Base-by-base conservation (phyloP, 2,888 invertebrate genomes). In the Microctonus aethiopoides region DNA sequence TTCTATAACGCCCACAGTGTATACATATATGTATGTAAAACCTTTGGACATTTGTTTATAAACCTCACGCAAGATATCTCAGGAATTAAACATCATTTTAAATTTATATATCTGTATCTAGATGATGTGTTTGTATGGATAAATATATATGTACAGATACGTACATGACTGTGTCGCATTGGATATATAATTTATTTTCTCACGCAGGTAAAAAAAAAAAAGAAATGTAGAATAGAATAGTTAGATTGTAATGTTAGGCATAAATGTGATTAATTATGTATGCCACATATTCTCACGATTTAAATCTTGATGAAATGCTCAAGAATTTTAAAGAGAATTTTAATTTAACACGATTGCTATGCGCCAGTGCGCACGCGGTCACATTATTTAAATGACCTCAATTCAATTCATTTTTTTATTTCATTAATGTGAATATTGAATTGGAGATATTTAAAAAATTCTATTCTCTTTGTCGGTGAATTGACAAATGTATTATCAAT, bases 1-100 rank as follows among this genome's bases (percentile, higher is more conserved):
- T 46, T 59, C 20, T 20, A 11, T 59, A 29, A 67, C 59, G 59
- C 59, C 59, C 39, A 67, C 51, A 29, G 7, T 16, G 22, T 16
- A 41, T 20, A 32, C 66, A 26, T 57, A 29, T 52, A 29, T 52
- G 26, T 39, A 16, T 65, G 54, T 22, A n/a, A n/a, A n/a, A n/a
- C n/a, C n/a, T n/a, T n/a, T 20, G 26, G 32, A 3, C 54, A 26
- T 24, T n/a, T n/a, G n/a, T n/a, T n/a, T n/a, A n/a, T n/a, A n/a
- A n/a, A 26, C 26, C 46, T 20, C 26, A 59, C 20, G 51, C 16
- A 22, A n/a, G 6, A 36, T 20, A 24, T 24, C 26, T 54, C 29
- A 22, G 4, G 60, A 22, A 26, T 36, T 20, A 16, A 46, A 46
- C 16, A 16, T 22, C 29, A 46, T 29, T 11, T 24, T 51, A 20